Evolutionary conservation across 2,797 vertebrate genomes (phyloP).

Genomic region (Manis javanica): DNA sequence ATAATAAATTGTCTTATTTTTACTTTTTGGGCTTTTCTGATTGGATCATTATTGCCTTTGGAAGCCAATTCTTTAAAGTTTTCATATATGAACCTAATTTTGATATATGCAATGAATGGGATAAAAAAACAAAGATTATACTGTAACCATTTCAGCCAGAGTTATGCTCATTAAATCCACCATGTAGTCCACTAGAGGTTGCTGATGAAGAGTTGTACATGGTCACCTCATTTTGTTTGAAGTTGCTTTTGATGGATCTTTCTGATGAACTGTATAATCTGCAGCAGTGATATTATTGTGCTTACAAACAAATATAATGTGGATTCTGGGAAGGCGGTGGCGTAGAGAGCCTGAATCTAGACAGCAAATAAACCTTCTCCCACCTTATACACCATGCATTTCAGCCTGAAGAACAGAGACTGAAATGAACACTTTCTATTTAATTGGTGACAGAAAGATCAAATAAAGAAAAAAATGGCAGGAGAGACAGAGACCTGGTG

Average conservation of each 20-base stretch:
- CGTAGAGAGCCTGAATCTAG: too few relatives aligned
- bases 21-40: background rate
- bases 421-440: too few relatives aligned
- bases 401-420: too few relatives aligned
- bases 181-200: background rate
- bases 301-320: conserved; percentile 59
- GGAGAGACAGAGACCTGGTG: too few relatives aligned
- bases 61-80: background rate
- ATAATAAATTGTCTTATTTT: background rate
- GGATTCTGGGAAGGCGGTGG: too few relatives aligned
- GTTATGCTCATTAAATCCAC: background rate
- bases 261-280: background rate
- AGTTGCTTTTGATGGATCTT: background rate
- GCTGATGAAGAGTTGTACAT: background rate
- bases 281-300: background rate
- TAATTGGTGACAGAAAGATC: too few relatives aligned
- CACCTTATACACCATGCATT: too few relatives aligned
- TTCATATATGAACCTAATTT: conserved; percentile 4
- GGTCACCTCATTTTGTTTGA: background rate
- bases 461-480: too few relatives aligned
- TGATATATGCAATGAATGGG: background rate
- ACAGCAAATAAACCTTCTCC: too few relatives aligned
- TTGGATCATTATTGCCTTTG: background rate
- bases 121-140: background rate
- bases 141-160: background rate